Conservation (phyloP, 2,888 invertebrate species). For the Lutraria lutraria region DNA sequence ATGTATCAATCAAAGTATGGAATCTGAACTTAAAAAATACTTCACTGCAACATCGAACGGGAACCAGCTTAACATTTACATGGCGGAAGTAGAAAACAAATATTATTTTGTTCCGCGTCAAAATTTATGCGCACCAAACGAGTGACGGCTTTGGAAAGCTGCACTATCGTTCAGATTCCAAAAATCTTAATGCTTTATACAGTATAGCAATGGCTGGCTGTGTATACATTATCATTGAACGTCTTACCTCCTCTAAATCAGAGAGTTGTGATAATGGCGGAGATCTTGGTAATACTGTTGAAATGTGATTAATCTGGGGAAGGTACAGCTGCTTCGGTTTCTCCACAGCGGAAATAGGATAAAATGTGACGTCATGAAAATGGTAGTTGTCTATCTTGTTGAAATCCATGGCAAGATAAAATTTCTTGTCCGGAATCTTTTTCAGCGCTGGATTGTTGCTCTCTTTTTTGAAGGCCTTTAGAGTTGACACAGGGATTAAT, state of each 20-base stretch:
- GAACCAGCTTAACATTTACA: too few species aligned
- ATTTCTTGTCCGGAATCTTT: slow-evolving; percentile 91
- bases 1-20: too few species aligned
- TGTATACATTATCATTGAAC: too few species aligned
- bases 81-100: too few species aligned
- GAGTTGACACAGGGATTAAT: slow-evolving; percentile 85
- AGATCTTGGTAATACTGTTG: slow-evolving; percentile 91
- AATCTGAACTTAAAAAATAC: too few species aligned
- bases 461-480: slow-evolving; percentile 86
- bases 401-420: slow-evolving; percentile 95
- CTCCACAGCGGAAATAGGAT: slow-evolving; percentile 88
- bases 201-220: too few species aligned
- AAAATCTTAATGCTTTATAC: too few species aligned
- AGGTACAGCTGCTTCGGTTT: slow-evolving; percentile 89
- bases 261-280: slow-evolving; percentile 91
- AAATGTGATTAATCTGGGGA: slow-evolving; percentile 95
- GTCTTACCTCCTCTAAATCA: slow-evolving; percentile 88
- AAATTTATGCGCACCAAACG: too few species aligned
- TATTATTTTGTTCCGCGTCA: too few species aligned
- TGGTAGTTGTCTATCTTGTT: slow-evolving; percentile 93
- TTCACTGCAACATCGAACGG: too few species aligned
- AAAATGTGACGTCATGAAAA: slow-evolving; percentile 91
- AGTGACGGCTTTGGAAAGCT: too few species aligned
- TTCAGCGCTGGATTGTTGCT: slow-evolving; percentile 61
- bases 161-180: too few species aligned